Base-by-base conservation (phyloP, 2,888 invertebrate species). In the Harpalus rufipes region DNA sequence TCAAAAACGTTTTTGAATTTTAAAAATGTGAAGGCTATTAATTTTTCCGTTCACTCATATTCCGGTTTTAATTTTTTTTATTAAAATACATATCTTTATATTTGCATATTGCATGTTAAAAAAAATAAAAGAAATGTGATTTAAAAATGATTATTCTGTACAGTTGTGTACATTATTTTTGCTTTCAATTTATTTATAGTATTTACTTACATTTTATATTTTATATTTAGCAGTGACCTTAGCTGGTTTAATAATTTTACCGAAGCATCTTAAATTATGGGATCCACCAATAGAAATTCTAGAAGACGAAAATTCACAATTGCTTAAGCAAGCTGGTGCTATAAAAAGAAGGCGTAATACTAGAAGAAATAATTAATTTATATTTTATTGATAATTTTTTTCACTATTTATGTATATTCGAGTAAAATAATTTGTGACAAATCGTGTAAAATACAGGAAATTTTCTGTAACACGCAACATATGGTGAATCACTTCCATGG, bases 231-330 rank as follows among this genome's bases (percentile, higher is more conserved):
- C 93, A 84, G 92, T 96, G 87, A 96, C 96, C 0, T 91, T 96
- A 39, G 88, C 93, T 61, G 95, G 95, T 0, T 90, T 96, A 72
- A 93, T 95, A 86, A 95, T 95, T 88, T 91, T 96, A 84, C 95
- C 95, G 0, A 92, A 92, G 76, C 93, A 94, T 88, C 90, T 95
- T 86, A 93, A 93, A 87, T 91, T 95, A 0, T 95, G 95, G 92
- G 94, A 95, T 41, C 93, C 93, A 25, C 91, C 93, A 6, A 88
- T 92, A 5, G 94, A 94, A 21, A 80, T 85, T 12, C 88, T 93
- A 0, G 95, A 95, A 85, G 95, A 96, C 87, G 95, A 95, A 88
- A 95, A 95, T 89, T 92, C 92, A 0, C 94, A 95, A 87, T 92
- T 95, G 79, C 89, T 95, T 1, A 92, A 94, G 86, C 94, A 94